Conservation (phyloP, 2,797 vertebrate genomes). For the Urophycis tenuis region DNA sequence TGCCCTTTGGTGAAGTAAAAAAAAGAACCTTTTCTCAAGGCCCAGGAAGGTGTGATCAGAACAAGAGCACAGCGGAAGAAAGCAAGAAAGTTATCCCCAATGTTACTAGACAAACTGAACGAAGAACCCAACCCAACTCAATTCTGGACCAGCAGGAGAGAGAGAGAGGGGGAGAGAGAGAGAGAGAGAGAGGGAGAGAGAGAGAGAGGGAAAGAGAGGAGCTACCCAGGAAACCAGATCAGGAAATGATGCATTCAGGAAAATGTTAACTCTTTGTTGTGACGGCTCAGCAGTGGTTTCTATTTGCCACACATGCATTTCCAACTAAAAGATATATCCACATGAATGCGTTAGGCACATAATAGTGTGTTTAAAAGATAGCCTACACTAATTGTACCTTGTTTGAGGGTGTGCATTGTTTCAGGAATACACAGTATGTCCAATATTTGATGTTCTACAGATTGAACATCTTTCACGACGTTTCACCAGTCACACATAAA, state of each 20-base stretch:
- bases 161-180: conserved; percentile 53
- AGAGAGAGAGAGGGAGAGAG: conserved; percentile 38
- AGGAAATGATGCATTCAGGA: conserved; percentile 83
- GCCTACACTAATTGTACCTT: not conserved
- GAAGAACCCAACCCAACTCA: not conserved
- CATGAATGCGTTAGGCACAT: not conserved
- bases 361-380: not conserved
- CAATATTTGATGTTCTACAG: not conserved
- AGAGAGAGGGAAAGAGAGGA: conserved; percentile 30
- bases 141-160: conserved; percentile 18
- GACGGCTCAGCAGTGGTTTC: conserved; percentile 27
- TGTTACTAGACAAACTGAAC: not conserved
- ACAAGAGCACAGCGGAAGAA: conserved; percentile 26
- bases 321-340: not conserved
- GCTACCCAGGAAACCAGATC: conserved; percentile 70
- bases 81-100: conserved; percentile 2
- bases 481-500: not conserved
- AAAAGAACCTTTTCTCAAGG: conserved; percentile 30
- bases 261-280: conserved; percentile 69
- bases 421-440: not conserved
- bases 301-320: not conserved
- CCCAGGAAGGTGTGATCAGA: conserved; percentile 24
- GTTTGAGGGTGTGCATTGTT: not conserved
- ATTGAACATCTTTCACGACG: not conserved
- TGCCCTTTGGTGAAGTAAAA: conserved; percentile 34